Conservation (phyloP, 2,888 invertebrate species). For the Mesorhabditis belari region DNA sequence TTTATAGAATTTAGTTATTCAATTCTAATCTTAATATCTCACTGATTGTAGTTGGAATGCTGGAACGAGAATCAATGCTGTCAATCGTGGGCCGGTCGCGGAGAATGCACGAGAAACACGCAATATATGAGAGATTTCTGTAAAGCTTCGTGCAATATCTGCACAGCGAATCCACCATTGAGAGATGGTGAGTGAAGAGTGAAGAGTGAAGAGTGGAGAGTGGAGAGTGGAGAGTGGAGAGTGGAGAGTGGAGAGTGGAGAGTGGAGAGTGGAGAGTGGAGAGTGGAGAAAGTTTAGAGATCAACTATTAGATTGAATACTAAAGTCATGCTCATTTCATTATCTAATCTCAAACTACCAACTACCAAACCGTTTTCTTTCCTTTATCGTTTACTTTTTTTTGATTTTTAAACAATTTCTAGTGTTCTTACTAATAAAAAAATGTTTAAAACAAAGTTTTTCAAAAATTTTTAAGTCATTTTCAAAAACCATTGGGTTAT, state of each 20-base stretch:
- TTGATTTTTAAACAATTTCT: too few relatives aligned
- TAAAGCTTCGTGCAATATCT: conserved; percentile 38
- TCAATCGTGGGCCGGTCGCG: conserved; percentile 33
- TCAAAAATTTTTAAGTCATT: too few relatives aligned
- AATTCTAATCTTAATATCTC: too few relatives aligned
- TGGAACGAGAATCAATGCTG: conserved; percentile 49
- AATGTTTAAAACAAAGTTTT: too few relatives aligned
- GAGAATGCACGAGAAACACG: conserved; percentile 38
- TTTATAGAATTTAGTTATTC: too few relatives aligned
- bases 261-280: too few relatives aligned
- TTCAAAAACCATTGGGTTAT: too few relatives aligned
- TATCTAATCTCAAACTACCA: background rate
- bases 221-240: background rate
- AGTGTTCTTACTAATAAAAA: background rate
- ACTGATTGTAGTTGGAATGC: conserved; percentile 25
- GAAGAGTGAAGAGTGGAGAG: background rate
- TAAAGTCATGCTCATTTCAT: background rate
- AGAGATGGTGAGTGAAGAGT: conserved; percentile 9
- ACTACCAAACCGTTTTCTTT: background rate
- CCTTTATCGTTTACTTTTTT: too few relatives aligned
- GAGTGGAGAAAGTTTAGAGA: conserved; percentile 13
- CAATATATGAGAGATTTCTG: conserved; percentile 44
- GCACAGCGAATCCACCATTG: conserved; percentile 19
- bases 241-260: background rate
- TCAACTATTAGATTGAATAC: conserved; percentile 2